Evolutionary conservation across 1,140 invertebrate genomes (phyloP), one percentile per base, ranked within the genome.

Genomic region (Bombyx mori): DNA sequence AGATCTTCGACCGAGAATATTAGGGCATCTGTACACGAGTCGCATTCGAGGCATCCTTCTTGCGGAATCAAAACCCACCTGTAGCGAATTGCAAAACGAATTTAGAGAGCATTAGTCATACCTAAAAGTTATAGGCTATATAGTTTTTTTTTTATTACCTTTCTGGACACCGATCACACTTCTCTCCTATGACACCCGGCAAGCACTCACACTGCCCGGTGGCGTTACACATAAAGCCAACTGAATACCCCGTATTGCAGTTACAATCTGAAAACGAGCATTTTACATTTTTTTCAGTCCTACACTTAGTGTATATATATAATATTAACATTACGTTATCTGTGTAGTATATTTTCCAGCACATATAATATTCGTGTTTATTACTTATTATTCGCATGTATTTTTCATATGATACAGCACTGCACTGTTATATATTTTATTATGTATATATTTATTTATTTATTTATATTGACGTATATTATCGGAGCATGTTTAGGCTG

Each of bases 181-280:
- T 97, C 70, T 96, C 94, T 1, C 98, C 98, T 47, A 97, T 93
- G 0, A 99, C 98, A 10, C 97, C 98, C 0, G 95, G 96, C 26
- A 99, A 85, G 88, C 98, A 99, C 56, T 95, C 92, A 79, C 98
- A 99, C 64, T 97, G 95, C 0, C 98, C 98, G 2, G 94, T 98
- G 8, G 89, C 90, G 79, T 98, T 95, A 71, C 97, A 99, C 18
- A 95, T 96, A 12, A 95, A 93, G 1, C 96, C 97, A 35, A 95
- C 90, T 0, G 97, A 96, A 77, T 96, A 97, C 3, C 94, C 94
- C 57, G 91, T 92, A 65, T 96, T 96, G 71, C 96, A 98, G 55
- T 92, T 93, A 72, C 96, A 97, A 58, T 94, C 92, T 94, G 67
- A 22, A 63, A 68, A 61, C 48, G 8, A 47, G 4, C 35, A 12